Evolutionary conservation across 2,888 invertebrate species (phyloP).

Genomic region (Brachycybe producta): DNA sequence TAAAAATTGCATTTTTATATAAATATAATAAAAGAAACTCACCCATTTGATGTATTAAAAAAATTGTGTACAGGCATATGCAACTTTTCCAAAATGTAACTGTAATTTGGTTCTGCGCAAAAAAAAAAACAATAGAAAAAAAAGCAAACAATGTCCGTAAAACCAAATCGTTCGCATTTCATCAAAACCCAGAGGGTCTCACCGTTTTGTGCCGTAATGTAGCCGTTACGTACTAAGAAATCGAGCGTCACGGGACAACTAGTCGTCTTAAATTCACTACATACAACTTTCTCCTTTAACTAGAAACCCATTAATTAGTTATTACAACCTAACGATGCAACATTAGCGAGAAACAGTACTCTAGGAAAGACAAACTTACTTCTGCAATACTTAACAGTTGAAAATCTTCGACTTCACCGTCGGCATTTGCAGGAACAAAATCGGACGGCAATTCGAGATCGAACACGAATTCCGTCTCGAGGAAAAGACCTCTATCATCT

Average conservation of each 20-base stretch:
- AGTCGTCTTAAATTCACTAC: conserved; percentile 81
- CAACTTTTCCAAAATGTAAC: conserved; percentile 68
- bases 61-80: conserved; percentile 77
- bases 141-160: not conserved
- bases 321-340: not conserved
- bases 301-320: conserved; percentile 21
- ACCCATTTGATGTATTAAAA: conserved; percentile 36
- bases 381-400: conserved; percentile 62
- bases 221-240: conserved; percentile 81
- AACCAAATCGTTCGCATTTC: not conserved
- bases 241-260: conserved; percentile 83
- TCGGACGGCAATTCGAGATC: conserved; percentile 81
- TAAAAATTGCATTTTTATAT: not conserved
- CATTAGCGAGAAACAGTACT: conserved; percentile 11
- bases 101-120: conserved; percentile 65
- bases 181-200: not conserved
- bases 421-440: conserved; percentile 81
- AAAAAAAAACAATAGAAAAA: not conserved
- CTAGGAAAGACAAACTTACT: conserved; percentile 37
- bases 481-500: conserved; percentile 81
- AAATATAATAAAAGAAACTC: not conserved
- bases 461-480: conserved; percentile 87
- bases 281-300: conserved; percentile 54
- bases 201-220: conserved; percentile 44
- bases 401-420: conserved; percentile 87